These are phyloP conservation scores for Caenorhabditis sp. DNA, from an alignment of 2,888 invertebrate species.

Conservation along the genomic window DNA sequence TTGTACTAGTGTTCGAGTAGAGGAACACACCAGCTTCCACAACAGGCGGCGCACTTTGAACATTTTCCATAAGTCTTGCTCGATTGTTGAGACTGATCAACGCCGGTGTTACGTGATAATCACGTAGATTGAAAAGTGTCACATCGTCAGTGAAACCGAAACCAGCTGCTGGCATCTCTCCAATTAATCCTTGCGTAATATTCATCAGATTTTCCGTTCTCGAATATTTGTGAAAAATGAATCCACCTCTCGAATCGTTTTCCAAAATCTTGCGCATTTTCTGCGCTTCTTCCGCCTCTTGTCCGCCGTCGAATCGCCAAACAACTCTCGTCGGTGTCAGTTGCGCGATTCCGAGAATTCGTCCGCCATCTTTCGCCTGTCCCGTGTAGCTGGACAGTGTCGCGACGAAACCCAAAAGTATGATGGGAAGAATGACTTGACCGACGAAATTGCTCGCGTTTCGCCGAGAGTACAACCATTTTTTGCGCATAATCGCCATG, in stretches of 20 bases:
- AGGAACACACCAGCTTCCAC: conserved; percentile 28
- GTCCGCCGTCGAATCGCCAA: conserved; percentile 11
- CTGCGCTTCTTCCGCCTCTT: conserved; percentile 7
- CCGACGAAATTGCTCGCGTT: conserved; percentile 42
- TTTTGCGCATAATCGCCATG: conserved; percentile 33
- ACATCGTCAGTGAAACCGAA: conserved; percentile 12
- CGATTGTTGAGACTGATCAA: conserved; percentile 19
- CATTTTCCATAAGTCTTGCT: conserved; percentile 11
- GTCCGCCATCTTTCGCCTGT: conserved; percentile 13
- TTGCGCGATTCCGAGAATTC: neutral
- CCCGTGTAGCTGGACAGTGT: conserved; percentile 17
- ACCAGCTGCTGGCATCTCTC: conserved; percentile 33
- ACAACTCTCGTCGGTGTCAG: conserved; percentile 22
- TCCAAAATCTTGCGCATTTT: conserved; percentile 9
- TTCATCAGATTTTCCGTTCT: conserved; percentile 4
- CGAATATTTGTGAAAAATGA: conserved; percentile 8
- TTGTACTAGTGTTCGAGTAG: conserved; percentile 10
- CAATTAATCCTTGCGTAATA: conserved; percentile 17
- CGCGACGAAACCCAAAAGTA: conserved; percentile 36
- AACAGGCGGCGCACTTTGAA: neutral
- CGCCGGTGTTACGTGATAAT: conserved; percentile 26
- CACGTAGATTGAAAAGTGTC: conserved; percentile 16
- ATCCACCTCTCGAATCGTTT: conserved; percentile 6
- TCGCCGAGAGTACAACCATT: conserved; percentile 25
- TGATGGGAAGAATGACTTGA: conserved; percentile 41